Conservation (phyloP, 1,140 invertebrate species). For the Muscidifurax raptorellus region DNA sequence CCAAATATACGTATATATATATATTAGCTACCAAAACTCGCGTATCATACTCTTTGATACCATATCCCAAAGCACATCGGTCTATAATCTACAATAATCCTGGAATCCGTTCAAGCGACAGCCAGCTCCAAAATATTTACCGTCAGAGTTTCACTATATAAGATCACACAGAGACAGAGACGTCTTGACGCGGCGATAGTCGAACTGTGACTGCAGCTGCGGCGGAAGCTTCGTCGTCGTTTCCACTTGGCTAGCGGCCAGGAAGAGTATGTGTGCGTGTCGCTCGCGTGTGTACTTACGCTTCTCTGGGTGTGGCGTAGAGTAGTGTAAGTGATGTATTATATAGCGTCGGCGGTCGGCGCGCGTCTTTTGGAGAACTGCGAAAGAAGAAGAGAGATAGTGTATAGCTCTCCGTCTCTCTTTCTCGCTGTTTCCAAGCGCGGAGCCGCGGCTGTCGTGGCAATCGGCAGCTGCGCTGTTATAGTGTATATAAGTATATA, state of each 20-base stretch:
- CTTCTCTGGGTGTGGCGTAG: background rate
- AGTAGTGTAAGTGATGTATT: background rate
- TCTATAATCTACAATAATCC: background rate
- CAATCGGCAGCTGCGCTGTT: no score
- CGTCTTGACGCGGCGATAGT: background rate
- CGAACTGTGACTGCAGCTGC: background rate
- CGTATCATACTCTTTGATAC: background rate
- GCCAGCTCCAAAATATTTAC: background rate
- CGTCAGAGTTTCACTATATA: background rate
- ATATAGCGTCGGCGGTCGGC: background rate
- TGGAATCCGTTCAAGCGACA: background rate
- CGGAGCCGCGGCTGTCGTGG: no score
- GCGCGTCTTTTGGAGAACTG: background rate
- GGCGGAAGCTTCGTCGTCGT: background rate
- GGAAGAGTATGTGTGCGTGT: background rate
- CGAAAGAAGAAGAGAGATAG: background rate
- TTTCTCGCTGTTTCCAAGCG: no score
- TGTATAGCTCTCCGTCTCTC: no score
- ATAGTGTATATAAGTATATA: no score
- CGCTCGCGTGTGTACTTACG: no score
- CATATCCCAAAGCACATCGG: background rate
- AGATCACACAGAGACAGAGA: background rate
- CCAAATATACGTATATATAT: no score
- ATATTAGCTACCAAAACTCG: background rate
- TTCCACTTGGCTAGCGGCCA: slow-evolving; percentile 26